Base-by-base conservation (phyloP, 2,888 invertebrate species). In the Pherbina coryleti region DNA sequence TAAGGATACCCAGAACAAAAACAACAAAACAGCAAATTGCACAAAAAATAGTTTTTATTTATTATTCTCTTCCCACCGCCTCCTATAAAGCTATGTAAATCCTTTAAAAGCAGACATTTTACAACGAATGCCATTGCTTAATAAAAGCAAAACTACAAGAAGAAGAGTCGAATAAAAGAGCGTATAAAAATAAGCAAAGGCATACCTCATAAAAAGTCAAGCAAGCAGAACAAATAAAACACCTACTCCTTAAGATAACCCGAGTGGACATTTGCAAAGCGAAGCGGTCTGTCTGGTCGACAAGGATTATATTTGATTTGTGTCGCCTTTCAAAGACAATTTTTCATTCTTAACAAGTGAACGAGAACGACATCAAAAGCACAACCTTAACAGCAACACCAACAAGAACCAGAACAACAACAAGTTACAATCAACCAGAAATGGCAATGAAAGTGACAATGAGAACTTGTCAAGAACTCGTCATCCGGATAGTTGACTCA, bases 381-480 rank as follows among this genome's bases (percentile, higher is more conserved):
- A 9, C 25, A 67, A 9, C 49, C 49, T 11, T 44, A 44, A 44
- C 44, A 44, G 3, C 11, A 44, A 44, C 44, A 11, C 11, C 1
- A 44, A 44, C 44, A 11, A 44, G 2, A 37, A 37, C 37, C 31
- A 31, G 5, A 37, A 37, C 37, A 37, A 37, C 37, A 37, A 37
- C 37, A 44, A 44, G 14, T 37, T 8, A 37, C 37, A 37, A 7
- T 11, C 44, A 44, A 44, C 44, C 4, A 44, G 9, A 44, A 44
- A 22, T 22, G 55, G 55, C 19, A 22, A 9, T 55, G 55, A 55
- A 22, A 22, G 22, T 19, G 55, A 55, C 19, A 22, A 55, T 62
- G 25, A 44, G 60, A 44, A 67, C 44, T 17, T 67, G 67, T 67
- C 67, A 34, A 44, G 67, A 67, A 67, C 44, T 67, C 67, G 25